These are phyloP conservation scores for Yponomeuta evonymella DNA, from an alignment of 2,888 invertebrate species.

Conservation along the genomic window DNA sequence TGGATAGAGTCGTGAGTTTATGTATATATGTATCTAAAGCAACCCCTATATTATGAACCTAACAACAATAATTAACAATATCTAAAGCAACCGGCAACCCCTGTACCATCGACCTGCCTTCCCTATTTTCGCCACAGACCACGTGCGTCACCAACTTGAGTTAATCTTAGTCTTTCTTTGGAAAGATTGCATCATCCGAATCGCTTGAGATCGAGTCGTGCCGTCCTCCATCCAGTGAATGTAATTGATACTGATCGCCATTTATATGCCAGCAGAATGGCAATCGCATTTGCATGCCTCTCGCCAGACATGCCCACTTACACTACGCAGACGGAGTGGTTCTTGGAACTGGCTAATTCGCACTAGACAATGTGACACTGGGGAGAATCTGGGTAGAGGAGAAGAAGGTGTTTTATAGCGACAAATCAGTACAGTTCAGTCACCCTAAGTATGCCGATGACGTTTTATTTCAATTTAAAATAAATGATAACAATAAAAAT, in stretches of 20 bases:
- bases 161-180: neutral
- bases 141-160: no score
- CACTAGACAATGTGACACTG: conserved; percentile 8
- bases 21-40: no score
- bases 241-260: conserved; percentile 12
- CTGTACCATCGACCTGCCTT: no score
- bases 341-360: conserved; percentile 7
- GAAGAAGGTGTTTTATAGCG: neutral
- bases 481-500: no score
- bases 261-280: neutral
- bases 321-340: neutral
- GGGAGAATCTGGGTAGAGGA: neutral
- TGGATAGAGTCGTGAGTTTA: no score
- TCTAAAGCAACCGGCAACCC: no score
- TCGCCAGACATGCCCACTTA: neutral
- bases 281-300: neutral
- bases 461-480: no score
- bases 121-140: no score
- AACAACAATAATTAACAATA: no score
- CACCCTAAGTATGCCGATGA: neutral
- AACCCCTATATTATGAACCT: no score
- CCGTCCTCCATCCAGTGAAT: neutral
- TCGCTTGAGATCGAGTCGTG: neutral
- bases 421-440: no score
- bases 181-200: conserved; percentile 4